Conservation (phyloP, 2,797 vertebrate genomes). For the Lithobates sylvaticus region DNA sequence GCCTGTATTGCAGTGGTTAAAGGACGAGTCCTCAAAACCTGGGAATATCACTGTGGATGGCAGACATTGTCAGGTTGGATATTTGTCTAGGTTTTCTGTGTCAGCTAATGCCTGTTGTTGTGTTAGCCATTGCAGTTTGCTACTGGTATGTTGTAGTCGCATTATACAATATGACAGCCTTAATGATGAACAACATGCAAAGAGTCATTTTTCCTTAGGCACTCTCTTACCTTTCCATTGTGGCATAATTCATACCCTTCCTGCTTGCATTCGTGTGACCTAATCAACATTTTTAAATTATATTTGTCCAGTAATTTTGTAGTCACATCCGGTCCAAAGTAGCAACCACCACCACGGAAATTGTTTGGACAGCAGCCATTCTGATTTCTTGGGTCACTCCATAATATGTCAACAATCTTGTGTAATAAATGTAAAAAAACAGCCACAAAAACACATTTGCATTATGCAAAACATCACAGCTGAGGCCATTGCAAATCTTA, state of each 20-base stretch:
- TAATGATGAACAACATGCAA: too few species aligned
- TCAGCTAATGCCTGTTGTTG: too few species aligned
- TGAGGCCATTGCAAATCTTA: not conserved
- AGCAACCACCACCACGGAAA: constrained; percentile 91
- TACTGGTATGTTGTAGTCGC: too few species aligned
- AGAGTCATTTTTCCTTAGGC: not conserved
- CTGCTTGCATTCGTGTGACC: constrained; percentile 95
- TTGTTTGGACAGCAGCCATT: constrained; percentile 90
- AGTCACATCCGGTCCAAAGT: constrained; percentile 93
- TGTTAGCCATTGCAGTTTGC: too few species aligned
- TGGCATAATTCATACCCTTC: constrained; percentile 95
- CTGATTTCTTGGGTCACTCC: constrained; percentile 92
- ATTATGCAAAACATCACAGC: not conserved
- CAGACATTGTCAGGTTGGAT: too few species aligned
- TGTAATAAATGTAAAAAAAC: not conserved
- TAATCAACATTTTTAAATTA: constrained; percentile 88
- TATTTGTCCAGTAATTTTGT: constrained; percentile 80
- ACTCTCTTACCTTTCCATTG: constrained; percentile 81
- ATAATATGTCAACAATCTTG: constrained; percentile 90
- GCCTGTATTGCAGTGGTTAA: too few species aligned
- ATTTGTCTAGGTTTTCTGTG: too few species aligned
- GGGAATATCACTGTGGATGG: too few species aligned
- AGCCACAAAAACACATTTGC: not conserved
- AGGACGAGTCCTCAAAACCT: too few species aligned
- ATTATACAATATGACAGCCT: too few species aligned